phyloP scores from a whole-genome alignment of 2,888 invertebrate species.

The Caenorhabditis drosophilae region DNA sequence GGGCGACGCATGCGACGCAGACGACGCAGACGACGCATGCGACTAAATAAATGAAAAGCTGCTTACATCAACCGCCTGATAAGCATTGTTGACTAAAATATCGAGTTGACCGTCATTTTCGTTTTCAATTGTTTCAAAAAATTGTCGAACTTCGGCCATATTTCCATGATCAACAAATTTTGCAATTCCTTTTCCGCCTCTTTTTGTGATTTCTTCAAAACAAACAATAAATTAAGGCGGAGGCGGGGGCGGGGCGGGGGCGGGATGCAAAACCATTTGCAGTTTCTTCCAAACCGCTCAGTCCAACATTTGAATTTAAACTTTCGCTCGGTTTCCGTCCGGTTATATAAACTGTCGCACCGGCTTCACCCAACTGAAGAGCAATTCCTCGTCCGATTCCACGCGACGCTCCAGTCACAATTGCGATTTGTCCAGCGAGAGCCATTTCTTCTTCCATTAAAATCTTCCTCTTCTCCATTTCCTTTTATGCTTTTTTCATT shows the following conservation, averaged over 20 bases:
- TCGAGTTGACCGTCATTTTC: constrained; percentile 29
- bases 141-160: constrained; percentile 30
- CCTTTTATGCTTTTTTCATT: no score
- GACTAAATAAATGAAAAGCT: no score
- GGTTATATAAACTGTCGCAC: constrained; percentile 50
- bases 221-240: no score
- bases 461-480: no score
- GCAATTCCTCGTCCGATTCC: constrained; percentile 42
- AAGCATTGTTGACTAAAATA: constrained; percentile 56
- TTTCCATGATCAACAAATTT: constrained; percentile 33
- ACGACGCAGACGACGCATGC: no score
- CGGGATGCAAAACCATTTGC: no score
- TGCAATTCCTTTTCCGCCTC: constrained; percentile 37
- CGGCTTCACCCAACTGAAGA: constrained; percentile 46
- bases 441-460: constrained; percentile 1
- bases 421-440: constrained; percentile 10
- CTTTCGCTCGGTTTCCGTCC: constrained; percentile 32
- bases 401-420: constrained; percentile 12
- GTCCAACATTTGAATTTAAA: constrained; percentile 5
- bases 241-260: no score
- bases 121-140: constrained; percentile 21
- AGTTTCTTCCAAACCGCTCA: constrained; percentile 14
- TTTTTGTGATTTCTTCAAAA: constrained; percentile 31
- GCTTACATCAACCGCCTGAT: constrained; percentile 29
- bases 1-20: no score